Evolutionary conservation across 2,113 vertebrate genomes (phyloP).

Genomic region (Mystacornis crossleyi): DNA sequence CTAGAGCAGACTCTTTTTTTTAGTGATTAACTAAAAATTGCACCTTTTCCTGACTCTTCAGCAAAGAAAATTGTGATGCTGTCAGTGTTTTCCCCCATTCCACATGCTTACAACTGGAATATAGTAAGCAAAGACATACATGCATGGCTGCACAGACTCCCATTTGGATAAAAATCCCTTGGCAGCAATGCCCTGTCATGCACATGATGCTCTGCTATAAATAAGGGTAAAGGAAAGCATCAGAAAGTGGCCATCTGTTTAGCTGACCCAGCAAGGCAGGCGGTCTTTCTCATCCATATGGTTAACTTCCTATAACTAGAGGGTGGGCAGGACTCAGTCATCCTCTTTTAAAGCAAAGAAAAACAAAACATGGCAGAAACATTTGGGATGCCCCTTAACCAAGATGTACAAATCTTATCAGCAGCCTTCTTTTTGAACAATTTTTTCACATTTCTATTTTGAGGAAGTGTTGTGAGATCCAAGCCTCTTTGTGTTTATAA

Average conservation of each 20-base stretch:
- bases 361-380: neutral
- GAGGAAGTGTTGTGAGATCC: neutral
- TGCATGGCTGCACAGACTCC: neutral
- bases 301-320: neutral
- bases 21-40: neutral
- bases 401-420: neutral
- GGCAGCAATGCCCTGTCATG: neutral
- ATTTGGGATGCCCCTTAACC: neutral
- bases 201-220: neutral
- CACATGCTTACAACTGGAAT: neutral
- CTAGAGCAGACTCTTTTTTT: neutral
- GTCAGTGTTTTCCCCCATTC: neutral
- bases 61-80: neutral
- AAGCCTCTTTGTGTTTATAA: neutral
- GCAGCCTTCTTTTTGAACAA: neutral
- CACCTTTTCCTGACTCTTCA: neutral
- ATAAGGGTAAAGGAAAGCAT: neutral
- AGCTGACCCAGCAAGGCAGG: neutral
- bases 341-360: neutral
- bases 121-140: neutral
- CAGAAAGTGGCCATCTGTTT: conserved; percentile 8
- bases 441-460: neutral
- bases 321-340: neutral
- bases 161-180: neutral
- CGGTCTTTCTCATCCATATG: neutral